Percentiles rank a stretch among this genome's conserved stretches.
These are phyloP conservation scores for Drosophila burlai DNA, from an alignment of 1,140 invertebrate genomes.

Conservation along the genomic window DNA sequence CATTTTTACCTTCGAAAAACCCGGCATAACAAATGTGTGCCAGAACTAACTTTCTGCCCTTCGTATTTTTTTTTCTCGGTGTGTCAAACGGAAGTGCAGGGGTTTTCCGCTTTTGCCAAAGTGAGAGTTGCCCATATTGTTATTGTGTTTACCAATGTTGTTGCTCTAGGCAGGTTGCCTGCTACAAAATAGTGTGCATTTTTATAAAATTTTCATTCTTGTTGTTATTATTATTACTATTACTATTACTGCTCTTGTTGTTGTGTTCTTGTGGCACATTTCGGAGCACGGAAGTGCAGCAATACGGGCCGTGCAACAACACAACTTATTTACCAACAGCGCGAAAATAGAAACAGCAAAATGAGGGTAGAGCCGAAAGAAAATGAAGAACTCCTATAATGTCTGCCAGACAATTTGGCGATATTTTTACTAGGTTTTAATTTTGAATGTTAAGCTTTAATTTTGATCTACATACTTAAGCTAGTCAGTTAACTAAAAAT, in stretches of 20 bases:
- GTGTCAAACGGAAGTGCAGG: constrained; percentile 74
- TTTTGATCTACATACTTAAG: not conserved
- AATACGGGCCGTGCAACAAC: constrained; percentile 52
- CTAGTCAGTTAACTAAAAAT: no score
- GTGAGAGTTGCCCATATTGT: constrained; percentile 64
- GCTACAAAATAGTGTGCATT: constrained; percentile 77
- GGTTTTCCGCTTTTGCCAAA: constrained; percentile 73
- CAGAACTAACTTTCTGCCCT: constrained; percentile 31
- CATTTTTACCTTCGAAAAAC: not conserved
- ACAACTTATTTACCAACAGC: constrained; percentile 50
- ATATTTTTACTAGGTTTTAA: constrained; percentile 11
- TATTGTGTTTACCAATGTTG: constrained; percentile 36
- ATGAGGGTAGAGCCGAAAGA: not conserved
- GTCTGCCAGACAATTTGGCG: constrained; percentile 19
- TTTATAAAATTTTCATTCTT: constrained; percentile 61
- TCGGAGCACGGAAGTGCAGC: constrained; percentile 72
- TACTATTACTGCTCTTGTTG: constrained; percentile 13
- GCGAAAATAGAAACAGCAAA: constrained; percentile 33
- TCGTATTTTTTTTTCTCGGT: constrained; percentile 30
- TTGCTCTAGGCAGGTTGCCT: constrained; percentile 58
- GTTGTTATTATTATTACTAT: constrained; percentile 38
- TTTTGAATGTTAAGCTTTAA: not conserved
- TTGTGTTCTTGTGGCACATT: constrained; percentile 58
- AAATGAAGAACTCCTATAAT: not conserved
- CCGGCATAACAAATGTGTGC: constrained; percentile 28